Base-by-base conservation (phyloP, 2,797 vertebrate genomes). In the Myotis myotis region DNA sequence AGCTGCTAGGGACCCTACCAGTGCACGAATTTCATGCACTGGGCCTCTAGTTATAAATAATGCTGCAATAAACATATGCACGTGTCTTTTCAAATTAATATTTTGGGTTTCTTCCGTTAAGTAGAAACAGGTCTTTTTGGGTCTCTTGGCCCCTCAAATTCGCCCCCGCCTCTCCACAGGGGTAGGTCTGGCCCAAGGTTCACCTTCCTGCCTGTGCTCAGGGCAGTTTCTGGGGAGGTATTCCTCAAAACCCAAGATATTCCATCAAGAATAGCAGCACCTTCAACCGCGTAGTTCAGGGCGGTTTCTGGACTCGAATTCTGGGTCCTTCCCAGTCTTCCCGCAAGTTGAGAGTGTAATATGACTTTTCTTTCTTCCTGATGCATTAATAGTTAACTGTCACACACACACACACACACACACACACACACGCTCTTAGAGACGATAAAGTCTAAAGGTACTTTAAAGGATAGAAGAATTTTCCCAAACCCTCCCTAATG, bases 401-500 rank as follows among this genome's bases (percentile, higher is more conserved):
- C 33, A 64, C 53, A 55, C 81, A 68, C 44, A 91, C 28, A 44
- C 2, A n/a, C 41, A 91, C n/a, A 22, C 11, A 81, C 51, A 57
- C 38, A 38, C 38, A 41, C 41, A 2, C 41, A 44, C 13, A 80
- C 33, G 57, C 20, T 68, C 68, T 60, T 47, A 78, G 80, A 71
- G 19, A 76, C 23, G 8, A 6, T 55, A 23, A 72, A 89, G 38
- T 81, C 19, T 90, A 87, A 87, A 62, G 78, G 13, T 8, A 85
- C 41, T 55, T 89, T 70, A n/a, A 89, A 93, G 38, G 94, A 78
- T 64, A 49, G 30, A 94, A 72, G 7, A 68, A 68, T 72, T 89
- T 44, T 62, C 38, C 55, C 71, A 74, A 68, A 78, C 62, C 6
- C 38, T 23, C 20, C 44, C 10, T 71, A 12, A 78, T 49, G 20